These are phyloP conservation scores for Picathartes gymnocephalus DNA, from an alignment of 2,113 vertebrate genomes.

Conservation along the genomic window DNA sequence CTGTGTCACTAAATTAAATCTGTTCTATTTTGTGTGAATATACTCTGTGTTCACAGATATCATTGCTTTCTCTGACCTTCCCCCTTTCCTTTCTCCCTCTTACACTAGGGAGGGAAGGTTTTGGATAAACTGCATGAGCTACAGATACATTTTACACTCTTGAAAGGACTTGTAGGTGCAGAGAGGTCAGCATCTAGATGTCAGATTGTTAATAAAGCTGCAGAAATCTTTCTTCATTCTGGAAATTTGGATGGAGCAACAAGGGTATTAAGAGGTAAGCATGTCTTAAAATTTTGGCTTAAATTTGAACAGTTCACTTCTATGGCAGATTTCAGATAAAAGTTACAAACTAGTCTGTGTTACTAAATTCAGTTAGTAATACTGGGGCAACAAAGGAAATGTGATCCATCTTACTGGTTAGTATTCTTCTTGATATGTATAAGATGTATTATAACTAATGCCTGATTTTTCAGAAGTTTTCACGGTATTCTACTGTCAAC, in stretches of 20 bases:
- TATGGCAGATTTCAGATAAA: neutral
- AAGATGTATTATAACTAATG: neutral
- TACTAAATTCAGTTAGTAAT: neutral
- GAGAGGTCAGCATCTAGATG: conserved; percentile 80
- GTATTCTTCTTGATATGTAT: neutral
- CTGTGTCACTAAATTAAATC: neutral
- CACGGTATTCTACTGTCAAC: neutral
- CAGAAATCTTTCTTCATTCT: conserved; percentile 85
- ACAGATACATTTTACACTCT: conserved; percentile 78
- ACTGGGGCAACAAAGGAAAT: neutral
- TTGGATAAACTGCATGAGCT: conserved; percentile 76
- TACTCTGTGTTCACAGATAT: neutral
- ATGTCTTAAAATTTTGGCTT: neutral
- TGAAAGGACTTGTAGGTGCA: conserved; percentile 82
- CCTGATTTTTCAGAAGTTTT: neutral
- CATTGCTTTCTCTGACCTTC: neutral
- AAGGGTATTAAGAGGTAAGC: conserved; percentile 82
- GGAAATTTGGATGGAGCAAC: conserved; percentile 82
- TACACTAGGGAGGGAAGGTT: conserved; percentile 80
- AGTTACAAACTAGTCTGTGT: neutral
- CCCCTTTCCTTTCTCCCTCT: neutral
- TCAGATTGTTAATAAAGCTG: conserved; percentile 83
- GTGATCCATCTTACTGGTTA: neutral
- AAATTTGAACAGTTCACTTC: neutral
- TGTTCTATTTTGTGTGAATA: neutral